Evolutionary conservation across 2,113 vertebrate species (phyloP), one percentile per base, ranked within the genome.

Genomic region (Nettapus auritus): DNA sequence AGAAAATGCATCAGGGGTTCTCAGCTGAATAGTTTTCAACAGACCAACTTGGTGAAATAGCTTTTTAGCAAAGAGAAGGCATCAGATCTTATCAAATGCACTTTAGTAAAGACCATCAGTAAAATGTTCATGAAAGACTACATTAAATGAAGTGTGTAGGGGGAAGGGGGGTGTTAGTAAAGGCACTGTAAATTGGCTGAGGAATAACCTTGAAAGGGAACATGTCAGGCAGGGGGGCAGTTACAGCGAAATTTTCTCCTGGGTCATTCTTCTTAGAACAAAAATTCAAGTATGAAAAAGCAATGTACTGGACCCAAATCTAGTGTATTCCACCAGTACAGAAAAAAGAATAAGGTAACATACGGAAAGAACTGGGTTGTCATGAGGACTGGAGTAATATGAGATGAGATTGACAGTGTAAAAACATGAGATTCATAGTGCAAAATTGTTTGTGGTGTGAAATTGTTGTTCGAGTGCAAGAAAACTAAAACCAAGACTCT

Each of bases 351-450:
- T 23, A 31, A 78, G 23, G 52, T 9, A 53, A 40, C 29, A 6
- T 33, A 22, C 19, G 34, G 84, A 8, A 59, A 60, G 52, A 59
- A 26, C 38, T 28, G 33, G 3, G 8, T 40, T 0, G 0, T 55
- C 25, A 0, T 33, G 46, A 67, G 29, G 52, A 19, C 46, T 33
- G 23, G 20, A 60, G 29, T 48, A 34, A 40, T 0, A 48, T 14
- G 28, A 33, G 19, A 44, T 34, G n/a, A 68, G 25, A 66, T 59
- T 60, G 17, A 14, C 8, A 6, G n/a, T 26, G 28, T 46, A 18
- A 71, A 42, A 42, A 86, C 17, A 25, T 21, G 57, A 70, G 36
- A 46, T 64, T 64, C 36, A 10, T 3, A 7, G 8, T 9, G 31
- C 42, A 38, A 77, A 38, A 5, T 14, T 26, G 34, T 38, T 53